phyloP scores from a whole-genome alignment of 2,888 invertebrate genomes.

The Cryptophagus acutangulus region DNA sequence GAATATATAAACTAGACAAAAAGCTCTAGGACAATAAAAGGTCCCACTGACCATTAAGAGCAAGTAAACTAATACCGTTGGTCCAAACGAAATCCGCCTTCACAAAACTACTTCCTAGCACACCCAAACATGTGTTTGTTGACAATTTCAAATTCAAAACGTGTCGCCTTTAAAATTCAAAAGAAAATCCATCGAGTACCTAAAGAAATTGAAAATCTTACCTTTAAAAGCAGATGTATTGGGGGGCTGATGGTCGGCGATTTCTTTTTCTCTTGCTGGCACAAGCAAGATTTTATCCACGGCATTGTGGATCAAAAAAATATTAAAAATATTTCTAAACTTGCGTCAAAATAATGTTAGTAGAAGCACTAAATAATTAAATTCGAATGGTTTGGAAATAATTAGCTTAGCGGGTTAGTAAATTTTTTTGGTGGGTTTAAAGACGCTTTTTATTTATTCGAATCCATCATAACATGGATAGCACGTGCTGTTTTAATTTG shows the following conservation, averaged over 20 bases:
- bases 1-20: too few relatives aligned
- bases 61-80: too few relatives aligned
- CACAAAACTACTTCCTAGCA: too few relatives aligned
- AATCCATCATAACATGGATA: slow-evolving; percentile 25
- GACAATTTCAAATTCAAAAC: too few relatives aligned
- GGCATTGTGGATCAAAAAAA: slow-evolving; percentile 40
- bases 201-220: slow-evolving; percentile 27
- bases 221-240: slow-evolving; percentile 50
- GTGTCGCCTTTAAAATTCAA: too few relatives aligned
- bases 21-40: too few relatives aligned
- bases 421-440: slow-evolving; percentile 10
- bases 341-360: neutral
- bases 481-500: slow-evolving; percentile 22
- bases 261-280: slow-evolving; percentile 49
- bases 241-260: slow-evolving; percentile 48
- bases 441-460: too few relatives aligned
- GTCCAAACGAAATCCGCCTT: neutral
- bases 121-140: slow-evolving; percentile 2
- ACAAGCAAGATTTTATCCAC: slow-evolving; percentile 50
- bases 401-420: slow-evolving; percentile 15
- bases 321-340: slow-evolving; percentile 4
- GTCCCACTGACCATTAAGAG: slow-evolving; percentile 2
- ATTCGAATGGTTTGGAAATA: neutral
- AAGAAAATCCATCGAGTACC: neutral
- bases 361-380: neutral